Evolutionary conservation across 2,888 invertebrate genomes (phyloP).

Genomic region (Terebella lapidaria): DNA sequence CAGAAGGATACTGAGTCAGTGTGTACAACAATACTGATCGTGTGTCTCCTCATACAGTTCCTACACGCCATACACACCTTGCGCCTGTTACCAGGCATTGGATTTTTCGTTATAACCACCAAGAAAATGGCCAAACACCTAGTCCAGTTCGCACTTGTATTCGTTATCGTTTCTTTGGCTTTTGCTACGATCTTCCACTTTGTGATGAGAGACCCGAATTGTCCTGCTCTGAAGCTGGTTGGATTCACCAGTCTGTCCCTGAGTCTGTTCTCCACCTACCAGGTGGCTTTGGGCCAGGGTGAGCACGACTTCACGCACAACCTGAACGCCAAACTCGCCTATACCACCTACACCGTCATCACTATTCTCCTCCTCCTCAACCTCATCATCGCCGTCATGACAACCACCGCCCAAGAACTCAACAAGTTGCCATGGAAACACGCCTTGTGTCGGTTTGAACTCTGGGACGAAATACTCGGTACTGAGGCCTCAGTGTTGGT

Average conservation of each 20-base stretch:
- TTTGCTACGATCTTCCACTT: conserved; percentile 1
- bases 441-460: not conserved
- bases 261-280: not conserved
- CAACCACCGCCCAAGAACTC: not conserved
- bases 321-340: not conserved
- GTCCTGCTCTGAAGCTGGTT: not conserved
- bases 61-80: not conserved
- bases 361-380: not conserved
- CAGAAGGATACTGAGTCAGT: not conserved
- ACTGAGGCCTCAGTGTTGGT: not conserved
- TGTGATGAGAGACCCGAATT: not conserved
- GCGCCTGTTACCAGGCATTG: not conserved
- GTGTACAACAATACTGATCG: not conserved
- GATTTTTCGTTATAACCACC: not conserved
- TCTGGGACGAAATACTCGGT: not conserved
- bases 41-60: not conserved
- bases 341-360: not conserved
- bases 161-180: not conserved
- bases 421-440: not conserved
- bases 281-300: not conserved
- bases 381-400: conserved; percentile 3
- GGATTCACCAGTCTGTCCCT: not conserved
- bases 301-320: not conserved
- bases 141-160: not conserved
- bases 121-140: not conserved